A percentile compares a stretch with the other conserved stretches of the same genome.
phyloP scores from a whole-genome alignment of 35 echinoderm and acorn worm genomes.

The Anneissia japonica region DNA sequence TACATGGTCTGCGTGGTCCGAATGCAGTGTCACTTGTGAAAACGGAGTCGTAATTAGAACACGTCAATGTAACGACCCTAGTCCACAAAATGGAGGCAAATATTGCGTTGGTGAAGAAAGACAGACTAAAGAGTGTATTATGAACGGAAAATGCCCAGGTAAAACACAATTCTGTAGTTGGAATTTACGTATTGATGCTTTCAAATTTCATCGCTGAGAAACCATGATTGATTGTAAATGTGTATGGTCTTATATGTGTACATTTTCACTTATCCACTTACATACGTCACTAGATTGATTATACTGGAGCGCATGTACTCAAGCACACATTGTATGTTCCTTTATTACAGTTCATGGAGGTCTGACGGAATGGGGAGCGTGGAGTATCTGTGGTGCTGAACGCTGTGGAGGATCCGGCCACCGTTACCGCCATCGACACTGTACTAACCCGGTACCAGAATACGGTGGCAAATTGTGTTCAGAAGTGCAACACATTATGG shows the following conservation, averaged over 20 bases:
- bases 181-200: too few relatives aligned
- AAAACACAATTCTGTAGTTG: conserved; percentile 3
- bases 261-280: too few relatives aligned
- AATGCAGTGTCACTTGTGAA: conserved; percentile 33
- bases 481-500: not conserved
- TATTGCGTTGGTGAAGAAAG: not conserved
- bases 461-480: conserved; percentile 9
- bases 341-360: conserved; percentile 30
- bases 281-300: too few relatives aligned
- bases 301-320: not conserved
- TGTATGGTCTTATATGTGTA: too few relatives aligned
- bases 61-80: conserved; percentile 13
- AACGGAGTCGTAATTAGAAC: not conserved
- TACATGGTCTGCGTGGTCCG: conserved; percentile 1
- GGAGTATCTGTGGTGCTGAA: not conserved
- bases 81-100: conserved; percentile 26
- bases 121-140: not conserved
- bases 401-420: not conserved
- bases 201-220: too few relatives aligned
- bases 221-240: too few relatives aligned
- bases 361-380: conserved; percentile 14
- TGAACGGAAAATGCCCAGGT: conserved; percentile 18
- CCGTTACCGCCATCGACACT: not conserved
- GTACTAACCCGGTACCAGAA: conserved; percentile 24
- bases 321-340: not conserved